Evolutionary conservation across 2,113 vertebrate species (phyloP).

Genomic region (Cephalophus harveyi): DNA sequence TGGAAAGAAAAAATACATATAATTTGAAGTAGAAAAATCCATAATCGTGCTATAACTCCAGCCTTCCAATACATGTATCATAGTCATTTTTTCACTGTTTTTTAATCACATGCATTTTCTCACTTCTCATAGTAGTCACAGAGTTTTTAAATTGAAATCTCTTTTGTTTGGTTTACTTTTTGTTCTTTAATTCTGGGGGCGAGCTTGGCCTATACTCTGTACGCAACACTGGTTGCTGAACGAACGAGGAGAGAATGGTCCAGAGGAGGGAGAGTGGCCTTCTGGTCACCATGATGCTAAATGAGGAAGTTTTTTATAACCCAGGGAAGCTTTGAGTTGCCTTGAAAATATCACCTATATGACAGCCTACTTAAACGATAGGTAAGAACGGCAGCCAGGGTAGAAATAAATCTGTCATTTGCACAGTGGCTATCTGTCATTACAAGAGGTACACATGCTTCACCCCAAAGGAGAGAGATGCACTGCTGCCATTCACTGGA

Average conservation of each 20-base stretch:
- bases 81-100: not conserved
- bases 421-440: not conserved
- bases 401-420: not conserved
- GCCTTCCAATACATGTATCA: not conserved
- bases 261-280: not conserved
- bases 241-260: not conserved
- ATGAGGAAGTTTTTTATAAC: not conserved
- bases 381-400: not conserved
- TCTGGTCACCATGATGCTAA: not conserved
- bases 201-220: not conserved
- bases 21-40: not conserved
- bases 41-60: not conserved
- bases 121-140: not conserved
- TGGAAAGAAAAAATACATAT: not conserved
- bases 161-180: not conserved
- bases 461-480: not conserved
- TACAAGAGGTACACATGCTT: not conserved
- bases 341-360: not conserved
- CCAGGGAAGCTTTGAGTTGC: accelerated
- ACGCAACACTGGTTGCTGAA: not conserved
- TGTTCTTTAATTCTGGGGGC: not conserved
- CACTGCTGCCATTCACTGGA: not conserved
- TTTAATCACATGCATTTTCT: not conserved
- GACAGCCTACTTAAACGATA: not conserved
- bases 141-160: not conserved